Conservation (phyloP, 1,140 invertebrate species). For the Scaptomyza hsui region DNA sequence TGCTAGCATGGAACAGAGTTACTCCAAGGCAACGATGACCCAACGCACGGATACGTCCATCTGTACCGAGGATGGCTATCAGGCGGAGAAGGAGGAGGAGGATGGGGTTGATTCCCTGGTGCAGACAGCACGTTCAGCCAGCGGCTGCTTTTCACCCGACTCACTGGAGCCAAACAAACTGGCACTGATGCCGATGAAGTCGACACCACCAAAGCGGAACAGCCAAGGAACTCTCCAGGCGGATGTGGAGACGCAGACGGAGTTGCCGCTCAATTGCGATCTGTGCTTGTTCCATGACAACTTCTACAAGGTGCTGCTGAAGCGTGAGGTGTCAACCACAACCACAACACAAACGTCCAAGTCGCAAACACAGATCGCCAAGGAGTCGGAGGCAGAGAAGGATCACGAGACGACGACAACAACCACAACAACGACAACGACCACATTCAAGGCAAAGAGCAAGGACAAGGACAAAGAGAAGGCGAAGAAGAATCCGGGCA, state of each 20-base stretch:
- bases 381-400: constrained; percentile 65
- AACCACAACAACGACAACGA: constrained; percentile 81
- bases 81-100: constrained; percentile 69
- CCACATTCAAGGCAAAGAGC: constrained; percentile 79
- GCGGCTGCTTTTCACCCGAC: constrained; percentile 64
- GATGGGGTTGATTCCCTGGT: constrained; percentile 21
- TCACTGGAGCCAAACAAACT: constrained; percentile 60
- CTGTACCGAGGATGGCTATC: constrained; percentile 74
- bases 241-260: constrained; percentile 80
- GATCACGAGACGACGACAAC: constrained; percentile 81
- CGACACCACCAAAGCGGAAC: constrained; percentile 21
- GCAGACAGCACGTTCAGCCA: constrained; percentile 35
- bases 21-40: constrained; percentile 68
- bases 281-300: constrained; percentile 80
- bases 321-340: constrained; percentile 79
- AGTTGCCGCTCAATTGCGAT: constrained; percentile 76
- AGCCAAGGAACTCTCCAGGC: constrained; percentile 12
- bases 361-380: constrained; percentile 59
- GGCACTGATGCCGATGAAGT: constrained; percentile 67
- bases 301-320: constrained; percentile 80
- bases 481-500: constrained; percentile 48
- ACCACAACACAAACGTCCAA: constrained; percentile 81
- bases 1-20: constrained; percentile 32
- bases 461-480: constrained; percentile 80
- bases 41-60: constrained; percentile 73